Evolutionary conservation across 2,113 vertebrate species (phyloP).

Genomic region (Cyphomyrus discorhynchus): DNA sequence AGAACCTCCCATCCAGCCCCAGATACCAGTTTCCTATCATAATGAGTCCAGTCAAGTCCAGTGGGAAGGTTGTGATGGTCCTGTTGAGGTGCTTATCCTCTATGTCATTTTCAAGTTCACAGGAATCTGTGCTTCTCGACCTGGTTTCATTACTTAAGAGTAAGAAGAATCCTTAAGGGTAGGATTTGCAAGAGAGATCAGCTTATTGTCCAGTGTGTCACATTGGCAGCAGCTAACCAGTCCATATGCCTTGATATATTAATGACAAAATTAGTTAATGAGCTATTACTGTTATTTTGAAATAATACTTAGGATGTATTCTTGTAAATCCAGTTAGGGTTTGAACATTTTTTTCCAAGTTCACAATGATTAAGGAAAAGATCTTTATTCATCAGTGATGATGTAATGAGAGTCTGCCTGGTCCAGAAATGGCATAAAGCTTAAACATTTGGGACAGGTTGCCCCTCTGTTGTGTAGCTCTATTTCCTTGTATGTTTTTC

Average conservation of each 20-base stretch:
- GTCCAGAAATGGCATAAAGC: slow-evolving; percentile 29
- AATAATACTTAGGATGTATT: background rate
- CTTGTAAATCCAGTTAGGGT: background rate
- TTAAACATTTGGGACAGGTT: background rate
- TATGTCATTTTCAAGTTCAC: background rate
- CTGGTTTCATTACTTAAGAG: background rate
- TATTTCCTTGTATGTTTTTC: background rate
- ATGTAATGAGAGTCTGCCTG: slow-evolving; percentile 42
- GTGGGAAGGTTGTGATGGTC: background rate
- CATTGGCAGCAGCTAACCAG: background rate
- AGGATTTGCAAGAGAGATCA: background rate
- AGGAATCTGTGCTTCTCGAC: background rate
- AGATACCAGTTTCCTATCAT: background rate
- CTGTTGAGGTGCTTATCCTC: background rate
- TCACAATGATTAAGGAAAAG: slow-evolving; percentile 32
- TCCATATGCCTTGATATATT: background rate
- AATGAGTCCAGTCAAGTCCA: background rate
- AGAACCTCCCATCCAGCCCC: background rate
- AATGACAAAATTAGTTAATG: background rate
- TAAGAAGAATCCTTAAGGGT: background rate
- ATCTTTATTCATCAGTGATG: slow-evolving; percentile 24
- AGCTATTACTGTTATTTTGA: background rate
- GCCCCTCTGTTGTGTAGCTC: background rate
- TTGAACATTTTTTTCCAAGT: background rate
- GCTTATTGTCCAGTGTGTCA: background rate